Conservation (phyloP, 2,797 vertebrate species). For the Sparus aurata region DNA sequence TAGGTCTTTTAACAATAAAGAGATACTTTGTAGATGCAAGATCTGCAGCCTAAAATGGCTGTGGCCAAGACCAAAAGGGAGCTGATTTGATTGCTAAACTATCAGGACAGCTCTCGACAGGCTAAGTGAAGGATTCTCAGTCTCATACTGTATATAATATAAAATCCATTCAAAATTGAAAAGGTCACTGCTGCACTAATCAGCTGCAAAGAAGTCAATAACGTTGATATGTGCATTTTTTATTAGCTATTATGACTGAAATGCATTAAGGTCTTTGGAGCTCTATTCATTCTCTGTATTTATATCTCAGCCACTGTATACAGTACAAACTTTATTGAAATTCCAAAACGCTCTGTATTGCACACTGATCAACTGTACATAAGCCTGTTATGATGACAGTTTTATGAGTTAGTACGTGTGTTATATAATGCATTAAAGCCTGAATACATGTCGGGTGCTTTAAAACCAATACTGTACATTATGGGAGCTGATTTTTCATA, state of each 20-base stretch:
- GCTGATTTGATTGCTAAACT: background rate
- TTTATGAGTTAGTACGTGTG: conserved; percentile 42
- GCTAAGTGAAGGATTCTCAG: too few relatives aligned
- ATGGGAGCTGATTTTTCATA: conserved; percentile 34
- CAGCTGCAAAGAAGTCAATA: conserved; percentile 13
- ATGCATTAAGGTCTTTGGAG: conserved; percentile 19
- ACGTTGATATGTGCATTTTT: conserved; percentile 41
- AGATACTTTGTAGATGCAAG: background rate
- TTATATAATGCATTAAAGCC: conserved; percentile 41
- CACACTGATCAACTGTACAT: conserved; percentile 60
- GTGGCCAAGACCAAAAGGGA: background rate
- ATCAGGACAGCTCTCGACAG: background rate
- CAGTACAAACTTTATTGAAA: conserved; percentile 66
- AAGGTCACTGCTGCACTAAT: conserved; percentile 3
- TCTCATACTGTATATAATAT: background rate
- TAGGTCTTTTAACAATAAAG: background rate
- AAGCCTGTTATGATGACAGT: conserved; percentile 51
- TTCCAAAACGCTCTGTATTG: conserved; percentile 61
- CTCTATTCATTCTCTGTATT: conserved; percentile 33
- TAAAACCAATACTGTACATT: conserved; percentile 49
- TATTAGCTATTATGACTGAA: conserved; percentile 31
- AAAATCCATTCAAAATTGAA: background rate
- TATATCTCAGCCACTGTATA: conserved; percentile 47
- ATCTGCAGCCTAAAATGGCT: background rate
- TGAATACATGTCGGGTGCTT: conserved; percentile 27